A percentile compares a stretch with the other conserved stretches of the same genome.
Conservation (phyloP, 1,140 invertebrate species). For the Littorina saxatilis region DNA sequence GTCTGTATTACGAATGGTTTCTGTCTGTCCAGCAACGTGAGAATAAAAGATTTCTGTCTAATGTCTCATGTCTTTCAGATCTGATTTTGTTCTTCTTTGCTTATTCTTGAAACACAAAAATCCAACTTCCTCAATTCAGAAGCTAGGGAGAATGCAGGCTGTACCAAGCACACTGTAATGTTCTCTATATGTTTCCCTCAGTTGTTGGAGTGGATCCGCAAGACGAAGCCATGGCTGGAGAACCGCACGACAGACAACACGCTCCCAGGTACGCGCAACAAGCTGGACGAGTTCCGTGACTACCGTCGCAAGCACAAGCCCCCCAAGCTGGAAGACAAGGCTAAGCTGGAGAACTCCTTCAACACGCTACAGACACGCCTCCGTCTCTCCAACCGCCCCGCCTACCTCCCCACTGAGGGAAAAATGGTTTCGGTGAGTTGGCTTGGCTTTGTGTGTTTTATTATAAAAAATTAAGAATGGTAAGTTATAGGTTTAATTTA, state of each 20-base stretch:
- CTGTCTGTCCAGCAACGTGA: too few relatives aligned
- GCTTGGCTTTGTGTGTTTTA: neutral
- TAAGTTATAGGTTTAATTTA: too few relatives aligned
- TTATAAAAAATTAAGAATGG: too few relatives aligned
- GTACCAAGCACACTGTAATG: neutral
- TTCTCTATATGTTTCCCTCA: conserved; percentile 68
- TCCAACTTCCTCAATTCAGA: too few relatives aligned
- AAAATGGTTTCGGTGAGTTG: conserved; percentile 94
- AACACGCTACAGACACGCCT: conserved; percentile 98
- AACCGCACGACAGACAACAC: conserved; percentile 98
- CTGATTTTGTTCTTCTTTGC: too few relatives aligned
- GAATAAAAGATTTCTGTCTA: too few relatives aligned
- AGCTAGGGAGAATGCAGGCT: too few relatives aligned
- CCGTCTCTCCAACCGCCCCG: conserved; percentile 96
- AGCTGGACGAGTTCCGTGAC: conserved; percentile 98
- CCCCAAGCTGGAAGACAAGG: conserved; percentile 98
- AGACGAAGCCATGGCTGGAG: conserved; percentile 97
- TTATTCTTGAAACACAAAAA: too few relatives aligned
- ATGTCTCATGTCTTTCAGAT: too few relatives aligned
- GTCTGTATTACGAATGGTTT: too few relatives aligned
- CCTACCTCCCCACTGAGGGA: conserved; percentile 99
- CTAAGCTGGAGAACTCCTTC: conserved; percentile 98
- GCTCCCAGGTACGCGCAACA: conserved; percentile 96
- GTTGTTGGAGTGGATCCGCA: conserved; percentile 98
- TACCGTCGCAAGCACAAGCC: conserved; percentile 99